phyloP scores from a whole-genome alignment of 2,888 invertebrate species.

The Polydrusus cervinus region DNA sequence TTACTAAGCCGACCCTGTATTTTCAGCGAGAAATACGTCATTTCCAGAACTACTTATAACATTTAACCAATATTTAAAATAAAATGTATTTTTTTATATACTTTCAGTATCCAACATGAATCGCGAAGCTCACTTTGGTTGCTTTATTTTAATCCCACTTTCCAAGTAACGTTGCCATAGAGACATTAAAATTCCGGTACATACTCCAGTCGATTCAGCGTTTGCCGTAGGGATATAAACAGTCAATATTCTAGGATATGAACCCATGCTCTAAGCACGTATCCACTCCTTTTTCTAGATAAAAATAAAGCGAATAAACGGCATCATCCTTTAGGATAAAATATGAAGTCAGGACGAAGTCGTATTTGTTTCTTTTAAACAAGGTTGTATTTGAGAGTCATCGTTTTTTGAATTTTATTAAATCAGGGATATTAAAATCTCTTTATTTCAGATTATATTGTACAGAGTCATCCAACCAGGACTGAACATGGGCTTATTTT shows the following conservation, averaged over 20 bases:
- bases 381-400: conserved; percentile 5
- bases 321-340: conserved; percentile 39
- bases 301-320: conserved; percentile 49
- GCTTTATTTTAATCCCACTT: conserved; percentile 13
- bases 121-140: not conserved
- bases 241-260: conserved; percentile 53
- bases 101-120: not conserved
- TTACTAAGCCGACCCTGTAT: no score
- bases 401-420: conserved; percentile 6
- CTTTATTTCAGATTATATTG: not conserved
- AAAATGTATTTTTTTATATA: no score
- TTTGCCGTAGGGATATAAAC: conserved; percentile 51
- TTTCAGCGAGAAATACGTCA: no score
- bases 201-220: conserved; percentile 51
- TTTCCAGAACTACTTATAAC: no score
- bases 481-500: no score
- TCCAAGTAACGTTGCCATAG: conserved; percentile 15
- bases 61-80: no score
- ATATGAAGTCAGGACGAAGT: conserved; percentile 42
- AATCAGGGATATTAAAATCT: not conserved
- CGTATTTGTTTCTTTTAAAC: conserved; percentile 42
- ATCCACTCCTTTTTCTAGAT: conserved; percentile 36
- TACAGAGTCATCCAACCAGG: no score
- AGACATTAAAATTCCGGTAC: conserved; percentile 53
- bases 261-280: conserved; percentile 45